Percentiles rank a stretch among this genome's conserved stretches.
Conservation (phyloP, 2,113 vertebrate species). For the Vulpes lagopus region DNA sequence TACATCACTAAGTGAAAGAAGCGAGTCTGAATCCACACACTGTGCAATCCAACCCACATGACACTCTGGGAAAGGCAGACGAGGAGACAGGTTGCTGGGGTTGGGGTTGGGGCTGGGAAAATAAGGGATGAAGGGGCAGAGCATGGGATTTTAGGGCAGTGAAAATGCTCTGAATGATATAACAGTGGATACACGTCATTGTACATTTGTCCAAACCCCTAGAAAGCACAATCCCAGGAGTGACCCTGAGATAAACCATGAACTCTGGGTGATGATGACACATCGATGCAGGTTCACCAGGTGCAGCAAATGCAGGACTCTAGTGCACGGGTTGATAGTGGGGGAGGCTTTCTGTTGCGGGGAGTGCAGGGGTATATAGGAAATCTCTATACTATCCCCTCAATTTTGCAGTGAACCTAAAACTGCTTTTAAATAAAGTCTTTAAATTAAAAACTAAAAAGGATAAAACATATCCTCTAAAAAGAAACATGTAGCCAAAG, state of each 20-base stretch:
- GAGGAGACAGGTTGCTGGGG: neutral
- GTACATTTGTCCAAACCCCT: neutral
- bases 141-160: neutral
- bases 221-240: rapidly evolving
- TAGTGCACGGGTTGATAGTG: neutral
- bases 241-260: no score
- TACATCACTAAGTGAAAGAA: neutral
- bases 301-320: neutral
- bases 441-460: neutral
- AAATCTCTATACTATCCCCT: neutral
- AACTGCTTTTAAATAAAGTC: neutral
- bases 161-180: rapidly evolving
- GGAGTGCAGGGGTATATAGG: no score
- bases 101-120: no score
- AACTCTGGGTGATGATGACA: no score
- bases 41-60: neutral
- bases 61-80: neutral
- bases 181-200: neutral
- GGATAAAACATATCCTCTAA: neutral
- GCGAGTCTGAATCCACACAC: neutral
- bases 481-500: neutral
- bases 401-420: neutral
- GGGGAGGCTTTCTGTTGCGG: neutral
- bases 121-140: neutral
- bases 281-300: rapidly evolving